Evolutionary conservation across 2,797 vertebrate species (phyloP), one percentile per base, ranked within the genome.

Genomic region (Catamblyrhynchus diadema): DNA sequence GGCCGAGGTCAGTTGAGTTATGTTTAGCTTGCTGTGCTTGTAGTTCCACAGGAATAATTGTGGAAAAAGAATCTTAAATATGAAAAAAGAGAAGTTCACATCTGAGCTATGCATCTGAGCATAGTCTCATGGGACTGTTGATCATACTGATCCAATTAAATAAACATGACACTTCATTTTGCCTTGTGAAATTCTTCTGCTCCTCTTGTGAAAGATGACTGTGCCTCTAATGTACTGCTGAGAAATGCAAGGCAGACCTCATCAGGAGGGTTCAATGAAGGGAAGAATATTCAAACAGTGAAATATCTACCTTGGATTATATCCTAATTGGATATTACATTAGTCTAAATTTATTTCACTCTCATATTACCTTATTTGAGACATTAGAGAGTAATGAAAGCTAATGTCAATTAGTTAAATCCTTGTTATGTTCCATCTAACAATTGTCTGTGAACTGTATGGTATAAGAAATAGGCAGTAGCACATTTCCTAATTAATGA

Each of bases 361-460:
- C n/a, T 93, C 50, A 39, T 84, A 90, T 92, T 91, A 70, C 64
- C 45, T 94, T 90, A 88, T 93, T 86, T 79, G 54, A 94, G 61
- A 74, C 48, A 86, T 94, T 92, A 93, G 57, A 86, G 54, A 70
- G 66, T 94, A 96, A 94, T 94, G 83, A 94, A 93, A 92, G 20
- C 27, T 93, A 94, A 93, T 82, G 64, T 35, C 62, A 85, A 94
- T 93, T 96, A 95, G 83, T 92, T 93, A 96, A 94, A 93, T 75
- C 19, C 82, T 90, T 90, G 57, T 92, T 93, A 94, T 45, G 15
- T 81, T 91, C 78, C 32, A 90, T 80, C 60, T 88, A 90, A 57
- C 57, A 88, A 47, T 74, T 13, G 4, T 73, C 48, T 93, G 44
- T 77, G 88, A 94, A 66, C 37, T 2, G 0, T 8, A 19, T 44